phyloP scores from a whole-genome alignment of 2,113 vertebrate genomes.

The Ceratotherium simum region DNA sequence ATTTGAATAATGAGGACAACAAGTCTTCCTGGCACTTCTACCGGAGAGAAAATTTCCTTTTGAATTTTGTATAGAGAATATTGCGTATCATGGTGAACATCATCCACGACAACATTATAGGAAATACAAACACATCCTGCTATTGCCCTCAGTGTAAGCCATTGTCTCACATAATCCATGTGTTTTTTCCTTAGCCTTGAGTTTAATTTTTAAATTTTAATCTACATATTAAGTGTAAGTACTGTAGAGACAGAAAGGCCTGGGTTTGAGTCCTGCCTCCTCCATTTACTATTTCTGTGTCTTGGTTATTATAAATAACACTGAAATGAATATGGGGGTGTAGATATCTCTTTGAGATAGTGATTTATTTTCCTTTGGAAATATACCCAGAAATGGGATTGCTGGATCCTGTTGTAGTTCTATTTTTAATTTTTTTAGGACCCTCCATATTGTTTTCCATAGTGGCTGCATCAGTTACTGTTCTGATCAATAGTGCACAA shows the following conservation, averaged over 20 bases:
- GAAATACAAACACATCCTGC: not conserved
- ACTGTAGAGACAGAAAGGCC: not conserved
- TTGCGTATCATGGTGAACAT: not conserved
- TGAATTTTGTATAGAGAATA: not conserved
- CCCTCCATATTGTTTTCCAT: not conserved
- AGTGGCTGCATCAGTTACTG: too few species aligned
- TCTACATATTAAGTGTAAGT: not conserved
- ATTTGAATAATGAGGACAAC: not conserved
- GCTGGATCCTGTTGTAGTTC: too few species aligned
- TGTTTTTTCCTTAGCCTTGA: not conserved
- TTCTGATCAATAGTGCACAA: not conserved
- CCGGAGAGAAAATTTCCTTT: not conserved
- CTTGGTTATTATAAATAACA: not conserved
- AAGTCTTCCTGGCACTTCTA: not conserved
- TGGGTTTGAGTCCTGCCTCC: not conserved
- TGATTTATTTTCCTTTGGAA: not conserved
- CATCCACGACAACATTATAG: not conserved
- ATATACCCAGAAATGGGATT: not conserved
- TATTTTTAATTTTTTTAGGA: not conserved
- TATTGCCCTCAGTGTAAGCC: not conserved
- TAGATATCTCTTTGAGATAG: not conserved
- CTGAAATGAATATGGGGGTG: not conserved
- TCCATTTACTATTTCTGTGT: not conserved
- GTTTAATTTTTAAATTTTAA: not conserved
- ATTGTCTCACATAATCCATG: not conserved